Base-by-base conservation (phyloP, 2,113 vertebrate species). In the Vanacampus margaritifer region DNA sequence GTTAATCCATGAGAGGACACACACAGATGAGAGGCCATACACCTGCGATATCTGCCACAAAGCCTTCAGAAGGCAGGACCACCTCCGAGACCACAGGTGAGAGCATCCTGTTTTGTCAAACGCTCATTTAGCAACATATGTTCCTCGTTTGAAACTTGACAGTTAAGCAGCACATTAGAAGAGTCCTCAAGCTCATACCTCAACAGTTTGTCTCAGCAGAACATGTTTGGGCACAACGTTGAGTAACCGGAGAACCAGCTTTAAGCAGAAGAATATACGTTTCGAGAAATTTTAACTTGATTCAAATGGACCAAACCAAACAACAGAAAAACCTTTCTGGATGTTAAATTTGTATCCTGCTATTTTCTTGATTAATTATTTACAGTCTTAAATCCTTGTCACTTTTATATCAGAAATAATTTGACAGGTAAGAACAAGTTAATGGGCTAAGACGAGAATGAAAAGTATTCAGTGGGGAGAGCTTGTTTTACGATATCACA, bases 11-110 rank as follows among this genome's bases (percentile, higher is more conserved):
- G 97, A 99, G 92, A 91, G 97, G 82, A 99, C 97, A 2, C 97
- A 99, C 84, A 99, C 97, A 0, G 97, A 99, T 0, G 97, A 99
- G 86, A 86, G 97, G 69, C 97, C 97, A 0, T 99, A 99, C 82
- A 99, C 96, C 0, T 99, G 97, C 57, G 97, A 99, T 67, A 99
- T 99, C 91, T 99, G 97, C 85, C 97, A 99, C 87, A 99, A 99
- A 88, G 97, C 97, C 28, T 99, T 99, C 90, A 91, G 97, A 91
- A 94, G 97, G 85, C 97, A 99, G 78, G 97, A 99, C 91, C 97
- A 99, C 80, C 92, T 99, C 64, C 87, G 97, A 63, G 97, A 99
- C 87, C 97, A 99, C 93, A 96, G 97, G 97, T 97, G 83, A 81
- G 84, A 71, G 7, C 43, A 59, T 0, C 23, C 23, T 12, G 3